Base-by-base conservation (phyloP, 1,140 invertebrate species). In the Arion vulgaris region DNA sequence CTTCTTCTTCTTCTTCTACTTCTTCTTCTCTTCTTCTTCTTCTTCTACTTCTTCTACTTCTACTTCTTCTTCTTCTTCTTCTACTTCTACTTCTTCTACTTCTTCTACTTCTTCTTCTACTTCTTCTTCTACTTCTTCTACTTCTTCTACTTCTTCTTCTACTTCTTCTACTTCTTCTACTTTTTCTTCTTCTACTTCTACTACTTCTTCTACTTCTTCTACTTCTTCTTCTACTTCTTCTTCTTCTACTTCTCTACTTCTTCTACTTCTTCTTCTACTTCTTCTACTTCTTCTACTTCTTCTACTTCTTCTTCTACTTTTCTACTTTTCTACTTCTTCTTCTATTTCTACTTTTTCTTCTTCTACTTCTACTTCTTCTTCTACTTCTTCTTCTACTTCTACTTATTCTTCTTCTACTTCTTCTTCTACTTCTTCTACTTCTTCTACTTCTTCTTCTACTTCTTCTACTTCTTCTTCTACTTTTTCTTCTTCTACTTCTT, bases 381-480 rank as follows among this genome's bases (percentile, higher is more conserved):
- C 71, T 75, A 82, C 71, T 53, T 76, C 38, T 75, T 76, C 41
- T 66, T 76, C 71, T 74, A 82, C 49, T 76, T 53, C 71, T 75
- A 75, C 71, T 82, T 62, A 38, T 76, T 76, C 71, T 82, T 53
- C 39, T 82, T 76, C 39, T 82, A 76, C 71, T 82, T 76, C 71
- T 82, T 53, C 39, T 82, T 76, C 71, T 82, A 76, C 71, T 82
- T 53, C 71, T 82, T 53, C 28, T 82, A 82, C 71, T 82, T 76
- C 41, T 82, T 76, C 41, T 82, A 82, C 71, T 76, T 76, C 71
- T 75, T 73, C 71, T 76, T 76, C 71, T 82, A 82, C 71, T 82
- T 76, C 71, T 82, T 76, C 39, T 82, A 82, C 71, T 82, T 76
- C 71, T 82, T 76, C 71, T 82, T 76, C 71, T 82, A 82, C 71